phyloP scores from a whole-genome alignment of 1,140 invertebrate genomes.

The Macrobrachium nipponense region DNA sequence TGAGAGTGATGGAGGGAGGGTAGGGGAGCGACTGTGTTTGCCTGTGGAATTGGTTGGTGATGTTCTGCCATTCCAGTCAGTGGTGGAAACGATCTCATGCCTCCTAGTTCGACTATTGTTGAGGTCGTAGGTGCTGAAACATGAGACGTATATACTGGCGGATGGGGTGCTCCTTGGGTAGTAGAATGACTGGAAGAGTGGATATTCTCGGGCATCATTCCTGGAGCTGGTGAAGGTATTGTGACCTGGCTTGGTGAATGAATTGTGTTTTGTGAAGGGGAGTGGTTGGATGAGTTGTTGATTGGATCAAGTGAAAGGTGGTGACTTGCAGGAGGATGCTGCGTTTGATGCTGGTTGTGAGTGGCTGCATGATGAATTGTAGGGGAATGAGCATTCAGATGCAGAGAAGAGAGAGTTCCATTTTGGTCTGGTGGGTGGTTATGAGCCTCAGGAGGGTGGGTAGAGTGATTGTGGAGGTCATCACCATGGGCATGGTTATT shows the following conservation, averaged over 20 bases:
- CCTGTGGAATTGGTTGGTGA: not conserved
- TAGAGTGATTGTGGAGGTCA: not conserved
- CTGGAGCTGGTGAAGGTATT: too few species aligned
- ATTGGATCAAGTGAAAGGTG: too few species aligned
- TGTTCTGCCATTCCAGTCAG: not conserved
- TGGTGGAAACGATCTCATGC: not conserved
- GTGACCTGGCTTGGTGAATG: too few species aligned
- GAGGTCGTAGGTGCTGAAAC: too few species aligned
- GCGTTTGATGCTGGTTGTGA: too few species aligned
- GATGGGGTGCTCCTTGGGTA: not conserved
- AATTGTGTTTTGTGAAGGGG: too few species aligned
- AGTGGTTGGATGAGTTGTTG: too few species aligned
- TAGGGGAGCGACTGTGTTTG: not conserved
- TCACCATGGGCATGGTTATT: not conserved
- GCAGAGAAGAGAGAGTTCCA: not conserved
- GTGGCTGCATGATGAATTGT: not conserved
- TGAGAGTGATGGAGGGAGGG: constrained; percentile 1
- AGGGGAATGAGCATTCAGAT: not conserved
- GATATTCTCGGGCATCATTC: too few species aligned
- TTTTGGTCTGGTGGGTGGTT: not conserved
- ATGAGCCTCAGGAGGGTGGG: not conserved
- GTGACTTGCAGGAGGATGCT: too few species aligned
- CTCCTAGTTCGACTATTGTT: not conserved
- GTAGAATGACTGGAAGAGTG: too few species aligned
- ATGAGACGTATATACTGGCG: not conserved